Evolutionary conservation across 2,888 invertebrate species (phyloP), one percentile per base, ranked within the genome.

Genomic region (Drosophila paracracens): DNA sequence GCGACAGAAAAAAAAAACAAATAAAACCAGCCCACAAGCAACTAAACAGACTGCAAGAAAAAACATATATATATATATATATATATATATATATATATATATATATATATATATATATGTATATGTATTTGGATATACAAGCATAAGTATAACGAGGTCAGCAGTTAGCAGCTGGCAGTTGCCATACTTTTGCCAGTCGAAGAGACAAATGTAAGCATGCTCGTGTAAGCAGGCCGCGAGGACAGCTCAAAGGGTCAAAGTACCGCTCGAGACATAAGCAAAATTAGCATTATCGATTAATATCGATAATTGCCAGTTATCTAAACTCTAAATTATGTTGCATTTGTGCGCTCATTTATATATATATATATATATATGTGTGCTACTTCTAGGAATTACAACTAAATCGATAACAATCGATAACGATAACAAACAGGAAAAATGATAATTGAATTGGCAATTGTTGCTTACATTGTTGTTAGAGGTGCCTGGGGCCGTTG

Each of bases 91-190:
- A 2, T 16, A 36, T 18, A 2, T 7, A 18, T 16, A 8, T 0
- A 43, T 33, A 33, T 11, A 33, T 11, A 11, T 18, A 38, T n/a
- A 5, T n/a, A n/a, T n/a, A 5, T 38, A 38, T 40, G 5, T 21
- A 21, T 43, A n/a, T n/a, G 2, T 43, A 21, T 43, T 6, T 21
- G 13, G 16, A 8, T 7, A 13, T 11, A 33, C 31, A 57, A 25
- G 36, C 33, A 50, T 38, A 74, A 68, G 60, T 80, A 53, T 83
- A 86, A 74, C 72, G 81, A 81, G 83, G 87, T 80, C 89, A 79
- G 58, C 46, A 57, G 33, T 36, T 56, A 54, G 35, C 25, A 27
- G 36, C 25, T 25, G 21, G 16, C 16, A 46, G 35, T 35, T 46
- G 36, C 29, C 35, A 35, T 25, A 54, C 21, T 46, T 25, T 50